phyloP scores from a whole-genome alignment of 2,113 vertebrate genomes.

The Orcinus orca region DNA sequence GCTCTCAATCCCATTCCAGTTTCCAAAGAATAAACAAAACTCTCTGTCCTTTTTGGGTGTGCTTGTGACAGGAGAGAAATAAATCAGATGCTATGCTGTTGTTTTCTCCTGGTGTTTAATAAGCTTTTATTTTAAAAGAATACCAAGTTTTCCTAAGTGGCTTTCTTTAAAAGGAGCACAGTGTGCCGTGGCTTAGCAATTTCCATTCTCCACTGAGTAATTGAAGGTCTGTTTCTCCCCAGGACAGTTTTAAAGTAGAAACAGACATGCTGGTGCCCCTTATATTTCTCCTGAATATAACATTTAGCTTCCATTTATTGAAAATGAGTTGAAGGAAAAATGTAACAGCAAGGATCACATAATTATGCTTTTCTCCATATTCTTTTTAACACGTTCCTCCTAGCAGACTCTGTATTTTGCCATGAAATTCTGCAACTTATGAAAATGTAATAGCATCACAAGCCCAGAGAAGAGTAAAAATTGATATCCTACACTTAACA shows the following conservation, averaged over 20 bases:
- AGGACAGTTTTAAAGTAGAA: constrained; percentile 57
- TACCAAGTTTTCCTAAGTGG: constrained; percentile 19
- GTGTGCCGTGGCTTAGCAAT: not conserved
- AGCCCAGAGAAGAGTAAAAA: constrained; percentile 33
- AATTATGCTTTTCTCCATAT: constrained; percentile 41
- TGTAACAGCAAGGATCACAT: not conserved
- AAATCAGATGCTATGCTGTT: not conserved
- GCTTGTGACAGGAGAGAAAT: not conserved
- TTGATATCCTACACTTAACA: not conserved
- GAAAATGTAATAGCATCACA: constrained; percentile 22
- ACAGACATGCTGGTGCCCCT: not conserved
- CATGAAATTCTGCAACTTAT: not conserved
- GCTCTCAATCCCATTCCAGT: not conserved
- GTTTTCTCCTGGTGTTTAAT: not conserved
- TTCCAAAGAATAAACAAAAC: not conserved
- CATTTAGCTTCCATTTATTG: constrained; percentile 44
- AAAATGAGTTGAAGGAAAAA: constrained; percentile 53
- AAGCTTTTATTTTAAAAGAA: constrained; percentile 33
- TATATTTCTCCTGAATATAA: constrained; percentile 47
- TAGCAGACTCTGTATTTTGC: not conserved
- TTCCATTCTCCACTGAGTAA: constrained; percentile 8
- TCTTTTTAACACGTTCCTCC: constrained; percentile 38
- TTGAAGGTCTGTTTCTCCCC: constrained; percentile 39
- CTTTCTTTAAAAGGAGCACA: constrained; percentile 24
- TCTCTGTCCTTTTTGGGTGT: not conserved